Conservation (phyloP, 2,797 vertebrate genomes). For the Nannoperca australis region DNA sequence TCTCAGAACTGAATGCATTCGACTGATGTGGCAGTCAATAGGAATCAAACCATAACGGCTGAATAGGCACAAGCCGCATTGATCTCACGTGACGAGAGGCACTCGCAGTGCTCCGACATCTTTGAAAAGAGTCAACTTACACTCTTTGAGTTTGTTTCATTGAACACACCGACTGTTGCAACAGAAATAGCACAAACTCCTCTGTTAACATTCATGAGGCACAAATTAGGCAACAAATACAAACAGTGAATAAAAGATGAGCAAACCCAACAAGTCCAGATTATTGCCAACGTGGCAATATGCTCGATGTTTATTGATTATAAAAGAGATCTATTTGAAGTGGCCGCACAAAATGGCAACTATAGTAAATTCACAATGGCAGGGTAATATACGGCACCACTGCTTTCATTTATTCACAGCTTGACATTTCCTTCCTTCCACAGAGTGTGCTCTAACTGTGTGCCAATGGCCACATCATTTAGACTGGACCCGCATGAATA, state of each 20-base stretch:
- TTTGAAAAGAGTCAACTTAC: constrained; percentile 54
- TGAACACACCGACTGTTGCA: constrained; percentile 18
- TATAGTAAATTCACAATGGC: constrained; percentile 82
- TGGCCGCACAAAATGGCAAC: constrained; percentile 80
- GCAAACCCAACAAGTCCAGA: constrained; percentile 51
- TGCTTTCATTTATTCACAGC: constrained; percentile 84
- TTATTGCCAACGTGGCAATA: constrained; percentile 73
- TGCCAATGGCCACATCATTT: constrained; percentile 84
- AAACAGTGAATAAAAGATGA: constrained; percentile 68
- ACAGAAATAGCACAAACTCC: constrained; percentile 48
- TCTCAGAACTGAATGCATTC: constrained; percentile 49
- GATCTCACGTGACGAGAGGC: constrained; percentile 66
- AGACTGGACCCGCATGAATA: constrained; percentile 85
- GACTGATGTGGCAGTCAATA: constrained; percentile 70
- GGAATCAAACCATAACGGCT: constrained; percentile 72
- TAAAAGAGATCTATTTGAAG: constrained; percentile 79
- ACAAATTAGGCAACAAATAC: constrained; percentile 67
- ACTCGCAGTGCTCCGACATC: constrained; percentile 57
- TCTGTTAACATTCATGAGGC: constrained; percentile 65
- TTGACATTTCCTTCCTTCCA: constrained; percentile 84
- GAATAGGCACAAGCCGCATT: constrained; percentile 69
- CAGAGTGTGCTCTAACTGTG: constrained; percentile 81
- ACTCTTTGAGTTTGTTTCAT: constrained; percentile 48
- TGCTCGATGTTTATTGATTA: constrained; percentile 80
- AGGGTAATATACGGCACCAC: constrained; percentile 81